Evolutionary conservation across 2,888 invertebrate species (phyloP).

Genomic region (Petrophora chlorosata): DNA sequence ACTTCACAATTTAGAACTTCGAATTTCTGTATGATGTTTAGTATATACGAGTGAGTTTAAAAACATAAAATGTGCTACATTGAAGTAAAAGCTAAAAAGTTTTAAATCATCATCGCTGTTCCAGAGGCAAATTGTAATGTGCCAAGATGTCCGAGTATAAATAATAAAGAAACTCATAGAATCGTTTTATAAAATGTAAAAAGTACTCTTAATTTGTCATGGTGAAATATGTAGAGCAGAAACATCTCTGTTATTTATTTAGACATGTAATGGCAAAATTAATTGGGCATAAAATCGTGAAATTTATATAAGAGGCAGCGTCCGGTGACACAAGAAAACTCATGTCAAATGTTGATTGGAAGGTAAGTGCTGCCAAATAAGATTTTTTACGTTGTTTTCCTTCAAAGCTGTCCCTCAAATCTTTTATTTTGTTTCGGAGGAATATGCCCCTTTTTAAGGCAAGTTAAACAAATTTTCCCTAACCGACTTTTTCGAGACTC

Average conservation of each 20-base stretch:
- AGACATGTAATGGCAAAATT: slow-evolving; percentile 17
- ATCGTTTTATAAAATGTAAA: background rate
- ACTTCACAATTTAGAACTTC: too few species aligned
- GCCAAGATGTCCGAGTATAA: background rate
- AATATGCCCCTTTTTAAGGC: slow-evolving; percentile 69
- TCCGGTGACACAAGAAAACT: slow-evolving; percentile 33
- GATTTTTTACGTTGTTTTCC: slow-evolving; percentile 58
- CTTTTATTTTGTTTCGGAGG: slow-evolving; percentile 64
- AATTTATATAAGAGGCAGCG: slow-evolving; percentile 17
- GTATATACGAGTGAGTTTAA: too few species aligned
- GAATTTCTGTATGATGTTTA: too few species aligned
- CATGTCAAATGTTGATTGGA: slow-evolving; percentile 64
- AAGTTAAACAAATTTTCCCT: slow-evolving; percentile 77
- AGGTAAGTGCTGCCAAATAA: slow-evolving; percentile 65
- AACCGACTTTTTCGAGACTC: slow-evolving; percentile 75
- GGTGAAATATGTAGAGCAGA: slow-evolving; percentile 10
- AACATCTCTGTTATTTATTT: slow-evolving; percentile 10
- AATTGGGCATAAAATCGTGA: slow-evolving; percentile 28
- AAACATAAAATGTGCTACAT: too few species aligned
- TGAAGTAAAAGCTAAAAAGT: too few species aligned
- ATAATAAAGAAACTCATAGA: background rate
- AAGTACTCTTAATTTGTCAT: background rate
- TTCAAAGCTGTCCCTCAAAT: slow-evolving; percentile 63
- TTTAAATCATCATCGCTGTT: too few species aligned
- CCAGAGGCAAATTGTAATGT: too few species aligned